phyloP scores from a whole-genome alignment of 2,797 vertebrate genomes.

The Acanthurus leucopareius region DNA sequence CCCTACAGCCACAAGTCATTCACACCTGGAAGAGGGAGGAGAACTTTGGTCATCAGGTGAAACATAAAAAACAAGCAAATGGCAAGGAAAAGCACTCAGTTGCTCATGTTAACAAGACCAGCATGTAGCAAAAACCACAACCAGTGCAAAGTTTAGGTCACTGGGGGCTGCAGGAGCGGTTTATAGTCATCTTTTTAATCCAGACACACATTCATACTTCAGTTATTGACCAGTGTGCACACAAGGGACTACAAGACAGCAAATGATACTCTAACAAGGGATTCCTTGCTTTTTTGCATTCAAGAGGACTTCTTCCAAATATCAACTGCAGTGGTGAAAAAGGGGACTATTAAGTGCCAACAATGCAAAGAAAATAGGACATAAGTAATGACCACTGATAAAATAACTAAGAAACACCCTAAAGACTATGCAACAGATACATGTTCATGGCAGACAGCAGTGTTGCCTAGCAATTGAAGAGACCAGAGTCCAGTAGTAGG shows the following conservation, averaged over 20 bases:
- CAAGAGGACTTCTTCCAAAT: slow-evolving; percentile 17
- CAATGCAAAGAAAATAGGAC: slow-evolving; percentile 14
- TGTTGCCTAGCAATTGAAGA: slow-evolving; percentile 74
- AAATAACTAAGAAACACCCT: slow-evolving; percentile 40
- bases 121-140: slow-evolving; percentile 61
- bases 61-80: slow-evolving; percentile 67
- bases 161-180: slow-evolving; percentile 56
- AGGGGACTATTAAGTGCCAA: neutral
- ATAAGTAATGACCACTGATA: neutral
- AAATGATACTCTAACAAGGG: slow-evolving; percentile 49
- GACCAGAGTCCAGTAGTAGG: slow-evolving; percentile 51
- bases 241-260: slow-evolving; percentile 40
- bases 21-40: slow-evolving; percentile 83
- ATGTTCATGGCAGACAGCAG: slow-evolving; percentile 54
- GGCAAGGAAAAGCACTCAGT: slow-evolving; percentile 74
- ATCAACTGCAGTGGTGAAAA: neutral
- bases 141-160: slow-evolving; percentile 62
- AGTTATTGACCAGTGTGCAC: slow-evolving; percentile 58
- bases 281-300: slow-evolving; percentile 24
- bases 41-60: slow-evolving; percentile 69
- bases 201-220: slow-evolving; percentile 63
- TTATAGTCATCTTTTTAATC: slow-evolving; percentile 43
- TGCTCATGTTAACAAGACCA: slow-evolving; percentile 64
- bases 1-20: slow-evolving; percentile 84
- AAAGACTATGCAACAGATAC: slow-evolving; percentile 56